Evolutionary conservation across 2,888 invertebrate genomes (phyloP), one percentile per base, ranked within the genome.

Genomic region (Laothoe populi): DNA sequence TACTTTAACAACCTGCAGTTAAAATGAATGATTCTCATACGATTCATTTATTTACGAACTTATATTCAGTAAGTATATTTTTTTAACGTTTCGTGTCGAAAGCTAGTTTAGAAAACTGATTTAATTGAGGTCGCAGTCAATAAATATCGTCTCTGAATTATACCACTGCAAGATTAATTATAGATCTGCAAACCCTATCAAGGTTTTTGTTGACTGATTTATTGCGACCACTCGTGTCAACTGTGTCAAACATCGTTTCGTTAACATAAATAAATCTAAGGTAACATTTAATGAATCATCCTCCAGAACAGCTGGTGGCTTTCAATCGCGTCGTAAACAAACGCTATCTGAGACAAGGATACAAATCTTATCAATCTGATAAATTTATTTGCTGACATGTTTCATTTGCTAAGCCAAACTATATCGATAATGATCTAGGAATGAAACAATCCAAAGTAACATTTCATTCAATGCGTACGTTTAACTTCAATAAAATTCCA

Each of bases 401-500:
- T 77, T 74, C 72, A 78, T 81, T 82, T 78, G 74, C 80, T 76
- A 71, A 75, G 75, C 72, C 72, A 53, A 73, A 76, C 72, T 70
- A 65, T 70, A 60, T 61, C 64, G 80, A 81, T 82, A 78, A 71
- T 63, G 74, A 81, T 83, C 80, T 70, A 74, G 78, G 72, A 77
- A 76, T 70, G 70, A 69, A 68, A 66, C 68, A 63, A 57, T 42
- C 44, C 57, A 60, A 66, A 59, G 61, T 31, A 53, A 64, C 59
- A 64, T 68, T 71, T 68, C 71, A 70, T 69, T 72, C 61, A 53
- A 73, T 74, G 70, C 68, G 72, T 72, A 60, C 26, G 26, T 70
- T 79, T 78, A 79, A 83, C 82, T 84, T 82, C 82, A 84, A 83
- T 85, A 79, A 77, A 82, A 85, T 82, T 80, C 81, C 80, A 76